These are phyloP conservation scores for Picus viridis DNA, from an alignment of 2,797 vertebrate genomes.

Conservation along the genomic window DNA sequence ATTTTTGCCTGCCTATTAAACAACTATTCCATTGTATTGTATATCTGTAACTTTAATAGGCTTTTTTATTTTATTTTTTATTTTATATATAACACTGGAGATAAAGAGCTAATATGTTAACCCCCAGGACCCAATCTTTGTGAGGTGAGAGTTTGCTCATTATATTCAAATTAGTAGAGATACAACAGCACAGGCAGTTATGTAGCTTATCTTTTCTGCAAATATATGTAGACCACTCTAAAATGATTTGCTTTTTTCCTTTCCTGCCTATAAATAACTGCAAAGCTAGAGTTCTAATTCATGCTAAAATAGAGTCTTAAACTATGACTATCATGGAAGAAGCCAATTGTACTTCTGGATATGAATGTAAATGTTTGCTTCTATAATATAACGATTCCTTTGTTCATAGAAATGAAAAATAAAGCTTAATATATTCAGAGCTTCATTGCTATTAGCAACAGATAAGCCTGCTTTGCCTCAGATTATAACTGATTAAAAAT, in stretches of 20 bases:
- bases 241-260: not conserved
- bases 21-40: constrained; percentile 38
- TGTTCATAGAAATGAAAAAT: constrained; percentile 58
- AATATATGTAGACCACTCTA: constrained; percentile 41
- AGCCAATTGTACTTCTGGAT: constrained; percentile 27
- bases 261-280: constrained; percentile 4
- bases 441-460: constrained; percentile 56
- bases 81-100: constrained; percentile 14
- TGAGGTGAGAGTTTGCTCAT: constrained; percentile 60
- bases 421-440: constrained; percentile 55
- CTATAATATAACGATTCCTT: constrained; percentile 33
- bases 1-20: constrained; percentile 58
- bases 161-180: constrained; percentile 63
- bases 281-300: constrained; percentile 22
- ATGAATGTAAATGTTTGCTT: constrained; percentile 63
- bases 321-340: not conserved
- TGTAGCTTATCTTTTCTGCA: constrained; percentile 44
- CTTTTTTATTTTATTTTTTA: not conserved
- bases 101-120: constrained; percentile 65
- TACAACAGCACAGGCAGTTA: constrained; percentile 26
- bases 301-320: constrained; percentile 14
- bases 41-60: constrained; percentile 60
- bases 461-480: constrained; percentile 54
- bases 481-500: constrained; percentile 63
- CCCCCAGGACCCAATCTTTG: constrained; percentile 45